Base-by-base conservation (phyloP, 2,113 vertebrate genomes). In the Lepisosteus oculatus region DNA sequence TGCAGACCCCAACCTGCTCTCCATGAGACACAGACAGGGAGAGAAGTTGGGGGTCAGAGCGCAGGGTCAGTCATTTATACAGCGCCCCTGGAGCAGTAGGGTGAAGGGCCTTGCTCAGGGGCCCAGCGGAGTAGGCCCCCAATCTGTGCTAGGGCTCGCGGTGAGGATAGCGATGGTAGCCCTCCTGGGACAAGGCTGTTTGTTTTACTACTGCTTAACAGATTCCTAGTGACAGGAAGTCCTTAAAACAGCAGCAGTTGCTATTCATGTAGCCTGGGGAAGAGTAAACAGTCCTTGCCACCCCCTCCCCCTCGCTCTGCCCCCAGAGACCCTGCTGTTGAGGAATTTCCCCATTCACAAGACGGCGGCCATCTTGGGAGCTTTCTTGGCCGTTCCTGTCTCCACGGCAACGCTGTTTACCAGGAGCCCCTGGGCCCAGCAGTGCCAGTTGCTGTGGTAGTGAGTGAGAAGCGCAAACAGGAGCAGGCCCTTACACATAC, bases 311-410 rank as follows among this genome's bases (percentile, higher is more conserved):
- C 82, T 80, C 85, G 81, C 77, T 74, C 67, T 51, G 68, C 74
- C 8, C 67, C 77, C 1, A 71, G 85, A 88, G 84, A 82, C 84
- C 87, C 86, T 82, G 77, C 81, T 71, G 84, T 67, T 83, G 84
- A 86, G 88, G 88, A 92, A 91, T 90, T 86, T 84, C 68, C 74
- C 84, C 89, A 90, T 92, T 93, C 90, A 92, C 86, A 89, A 89
- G 79, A 79, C 74, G 83, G 86, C 80, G 82, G 89, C 91, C 89
- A 91, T 91, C 85, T 92, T 88, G 85, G 81, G 89, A 72, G 85
- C 85, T 90, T 90, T 81, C 75, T 74, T 84, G 84, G 85, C 74
- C 84, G 84, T 86, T 92, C 90, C 88, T 85, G 85, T 92, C 89
- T 85, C 90, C 84, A 89, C 88, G 81, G 87, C 72, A 84, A 93